Base-by-base conservation (phyloP, 2,888 invertebrate species). In the Torymus texanus region DNA sequence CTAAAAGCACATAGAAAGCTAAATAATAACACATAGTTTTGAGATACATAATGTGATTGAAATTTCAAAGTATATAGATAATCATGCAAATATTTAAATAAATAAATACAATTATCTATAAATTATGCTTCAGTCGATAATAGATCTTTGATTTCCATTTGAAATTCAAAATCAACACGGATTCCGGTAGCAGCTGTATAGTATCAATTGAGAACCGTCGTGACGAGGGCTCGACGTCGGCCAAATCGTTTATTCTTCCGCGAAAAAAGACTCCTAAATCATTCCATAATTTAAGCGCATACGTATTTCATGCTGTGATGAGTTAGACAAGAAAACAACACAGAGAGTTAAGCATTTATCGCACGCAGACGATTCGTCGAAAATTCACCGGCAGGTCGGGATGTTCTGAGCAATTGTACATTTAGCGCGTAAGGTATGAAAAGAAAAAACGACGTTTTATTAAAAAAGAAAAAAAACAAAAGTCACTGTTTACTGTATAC, bases 221-320 rank as follows among this genome's bases (percentile, higher is more conserved):
- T 51, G 68, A 74, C 14, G 63, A 56, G 62, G 67, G 14, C 74
- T 74, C 71, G 58, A 65, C 51, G 72, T 70, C 63, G 56, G 71
- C 75, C 66, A 72, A 78, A 81, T 50, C 58, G 41, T 78, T 78
- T 61, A 50, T 61, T 75, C 81, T 78, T 75, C 65, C 67, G 67
- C 67, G 62, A 81, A 62, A 53, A 79, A 72, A 71, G 66, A 73
- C 68, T 75, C 75, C 29, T 59, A 58, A 58, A 82, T 80, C 82
- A 82, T 82, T 82, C 82, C 82, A 82, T 82, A 80, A 68, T 72
- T 70, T 79, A 81, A 73, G 65, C 41, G 67, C 75, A 62, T 68
- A 72, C 41, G 41, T 65, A 72, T 78, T 79, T 81, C 14, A 75
- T 73, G 76, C 81, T 81, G 82, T 82, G 80, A 82, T 81, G 80